Base-by-base conservation (phyloP, 2,113 vertebrate species). In the Thamnophis sirtalis region DNA sequence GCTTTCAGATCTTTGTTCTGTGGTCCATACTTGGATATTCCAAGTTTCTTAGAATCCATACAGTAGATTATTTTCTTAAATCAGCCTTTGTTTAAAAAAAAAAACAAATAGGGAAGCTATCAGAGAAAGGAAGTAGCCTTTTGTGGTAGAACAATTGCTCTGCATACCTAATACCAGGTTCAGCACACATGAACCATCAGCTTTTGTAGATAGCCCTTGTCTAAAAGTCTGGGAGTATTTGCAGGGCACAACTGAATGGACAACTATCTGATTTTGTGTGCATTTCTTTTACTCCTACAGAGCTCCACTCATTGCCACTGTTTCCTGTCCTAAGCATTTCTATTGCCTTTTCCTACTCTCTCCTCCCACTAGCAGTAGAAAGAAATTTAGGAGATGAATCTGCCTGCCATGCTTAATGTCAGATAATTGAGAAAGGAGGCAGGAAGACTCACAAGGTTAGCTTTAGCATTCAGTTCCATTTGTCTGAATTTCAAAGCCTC, bases 21-120 rank as follows among this genome's bases (percentile, higher is more conserved):
- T 98, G 98, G 98, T 98, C 98, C 97, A 97, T 97, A 93, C 95
- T 96, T 96, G 96, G 91, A 96, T 96, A 97, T 97, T 97, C 97
- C 24, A 97, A 96, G 96, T 96, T 97, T 96, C 92, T 95, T 96
- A 96, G 96, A 96, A 97, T 97, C 96, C 96, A 96, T 84, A 93
- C 92, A 92, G 53, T 8, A 63, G 86, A 68, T 90, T 6, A 2
- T 88, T 80, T 93, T 96, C 93, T 94, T 48, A 88, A 88, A 26
- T 6, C n/a, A 33, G n/a, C 48, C 58, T 63, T 26, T 5, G 54
- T 55, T 63, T 0, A 56, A 63, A 49, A 11, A 49, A 11, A 19
- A 55, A 50, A 17, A n/a, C n/a, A n/a, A 80, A 9, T 3, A 80
- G 50, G 28, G 43, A 85, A 80, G 73, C 33, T 43, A 43, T 43